Evolutionary conservation across 2,797 vertebrate genomes (phyloP).

Genomic region (Enteromius afrohamiltoni): DNA sequence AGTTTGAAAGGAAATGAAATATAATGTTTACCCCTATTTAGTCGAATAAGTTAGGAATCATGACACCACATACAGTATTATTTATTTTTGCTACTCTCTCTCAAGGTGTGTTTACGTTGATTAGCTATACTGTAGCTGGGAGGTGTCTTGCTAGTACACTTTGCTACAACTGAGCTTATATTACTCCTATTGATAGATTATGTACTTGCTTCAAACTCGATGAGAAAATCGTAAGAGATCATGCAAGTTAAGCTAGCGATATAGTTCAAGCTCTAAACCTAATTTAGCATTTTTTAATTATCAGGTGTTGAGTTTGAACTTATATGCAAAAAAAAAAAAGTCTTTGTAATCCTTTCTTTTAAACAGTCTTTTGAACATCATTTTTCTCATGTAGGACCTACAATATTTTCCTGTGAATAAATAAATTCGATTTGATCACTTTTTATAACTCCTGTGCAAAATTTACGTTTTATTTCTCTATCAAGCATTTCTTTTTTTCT

Average conservation of each 20-base stretch:
- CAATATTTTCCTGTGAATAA: background rate
- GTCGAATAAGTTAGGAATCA: background rate
- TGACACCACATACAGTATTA: background rate
- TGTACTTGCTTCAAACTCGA: background rate
- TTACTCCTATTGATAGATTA: background rate
- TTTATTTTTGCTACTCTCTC: background rate
- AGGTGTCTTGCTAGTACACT: background rate
- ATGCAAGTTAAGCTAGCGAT: background rate
- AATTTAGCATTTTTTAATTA: background rate
- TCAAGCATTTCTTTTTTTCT: background rate
- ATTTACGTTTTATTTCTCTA: background rate
- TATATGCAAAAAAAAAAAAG: too few species aligned
- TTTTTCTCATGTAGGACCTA: too few species aligned
- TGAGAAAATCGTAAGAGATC: background rate
- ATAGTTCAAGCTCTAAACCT: background rate
- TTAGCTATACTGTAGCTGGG: background rate
- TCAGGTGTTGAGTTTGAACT: background rate
- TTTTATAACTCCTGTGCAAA: background rate
- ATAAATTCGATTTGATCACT: background rate
- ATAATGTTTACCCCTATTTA: background rate
- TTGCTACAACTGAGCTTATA: background rate
- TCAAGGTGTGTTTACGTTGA: background rate
- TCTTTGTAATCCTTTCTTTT: too few species aligned
- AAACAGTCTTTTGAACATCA: background rate
- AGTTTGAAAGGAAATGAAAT: background rate